phyloP scores from a whole-genome alignment of 2,113 vertebrate genomes.

The Athene noctua region DNA sequence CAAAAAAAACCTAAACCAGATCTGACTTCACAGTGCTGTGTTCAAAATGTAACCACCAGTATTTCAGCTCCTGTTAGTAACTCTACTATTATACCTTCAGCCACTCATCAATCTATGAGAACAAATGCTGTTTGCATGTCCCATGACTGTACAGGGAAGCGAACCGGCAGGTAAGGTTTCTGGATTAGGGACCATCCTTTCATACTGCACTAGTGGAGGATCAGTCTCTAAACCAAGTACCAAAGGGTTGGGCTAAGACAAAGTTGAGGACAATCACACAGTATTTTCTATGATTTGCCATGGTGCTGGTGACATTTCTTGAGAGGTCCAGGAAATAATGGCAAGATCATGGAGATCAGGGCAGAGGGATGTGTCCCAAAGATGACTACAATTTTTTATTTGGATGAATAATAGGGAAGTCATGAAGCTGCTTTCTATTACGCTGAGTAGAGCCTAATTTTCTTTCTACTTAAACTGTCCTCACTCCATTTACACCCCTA shows the following conservation, averaged over 20 bases:
- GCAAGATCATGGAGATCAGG: fast-evolving
- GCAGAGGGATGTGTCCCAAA: not conserved
- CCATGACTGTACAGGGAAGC: not conserved
- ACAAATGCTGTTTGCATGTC: not conserved
- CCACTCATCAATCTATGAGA: not conserved
- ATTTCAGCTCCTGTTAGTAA: not conserved
- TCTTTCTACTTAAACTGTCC: not conserved
- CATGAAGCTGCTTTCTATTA: not conserved
- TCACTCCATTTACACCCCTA: not conserved
- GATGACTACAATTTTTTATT: not conserved
- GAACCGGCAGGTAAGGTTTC: not conserved
- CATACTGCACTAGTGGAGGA: not conserved
- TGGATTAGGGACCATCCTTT: not conserved
- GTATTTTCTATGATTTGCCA: fast-evolving
- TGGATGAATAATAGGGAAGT: not conserved
- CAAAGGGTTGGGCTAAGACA: not conserved
- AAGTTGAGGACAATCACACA: not conserved
- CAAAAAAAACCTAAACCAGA: not conserved
- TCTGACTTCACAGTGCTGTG: not conserved
- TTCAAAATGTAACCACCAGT: not conserved
- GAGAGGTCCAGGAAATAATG: not conserved
- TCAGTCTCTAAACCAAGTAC: not conserved
- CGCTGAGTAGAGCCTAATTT: not conserved
- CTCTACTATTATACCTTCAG: not conserved
- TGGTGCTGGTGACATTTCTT: not conserved